A percentile compares a stretch with the other conserved stretches of the same genome.
Evolutionary conservation across 35 echinoderm and acorn worm genomes (phyloP).

Genomic region (Stichopus chloronotus): DNA sequence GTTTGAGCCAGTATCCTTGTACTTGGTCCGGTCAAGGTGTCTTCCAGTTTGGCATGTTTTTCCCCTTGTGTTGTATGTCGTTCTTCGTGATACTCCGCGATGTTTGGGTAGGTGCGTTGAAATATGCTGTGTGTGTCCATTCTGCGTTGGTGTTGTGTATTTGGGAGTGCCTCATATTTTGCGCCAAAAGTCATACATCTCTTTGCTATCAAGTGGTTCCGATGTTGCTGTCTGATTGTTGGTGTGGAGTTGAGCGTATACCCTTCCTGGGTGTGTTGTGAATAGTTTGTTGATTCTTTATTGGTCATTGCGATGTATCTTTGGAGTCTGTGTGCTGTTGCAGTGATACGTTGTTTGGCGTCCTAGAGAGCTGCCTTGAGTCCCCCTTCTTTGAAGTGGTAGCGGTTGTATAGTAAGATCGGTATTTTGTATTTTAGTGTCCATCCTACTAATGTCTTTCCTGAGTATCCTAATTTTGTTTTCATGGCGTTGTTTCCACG

Average conservation of each 20-base stretch:
- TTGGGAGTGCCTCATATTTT: background rate
- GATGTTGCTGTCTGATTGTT: background rate
- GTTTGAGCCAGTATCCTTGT: background rate
- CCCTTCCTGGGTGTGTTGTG: too few species aligned
- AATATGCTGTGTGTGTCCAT: background rate
- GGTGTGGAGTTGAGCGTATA: background rate
- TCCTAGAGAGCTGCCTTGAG: background rate
- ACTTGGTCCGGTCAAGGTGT: background rate
- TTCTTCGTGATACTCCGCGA: background rate
- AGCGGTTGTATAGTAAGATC: background rate
- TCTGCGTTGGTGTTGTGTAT: slow-evolving; percentile 7
- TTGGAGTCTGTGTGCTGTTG: background rate
- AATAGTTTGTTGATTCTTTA: too few species aligned
- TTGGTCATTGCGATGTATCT: slow-evolving; percentile 5
- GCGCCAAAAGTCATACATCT: background rate
- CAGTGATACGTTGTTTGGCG: background rate
- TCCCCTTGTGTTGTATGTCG: background rate
- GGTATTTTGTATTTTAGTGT: background rate
- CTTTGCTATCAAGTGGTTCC: background rate
- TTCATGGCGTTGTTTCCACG: too few species aligned
- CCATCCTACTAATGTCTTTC: too few species aligned
- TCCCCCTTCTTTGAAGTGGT: slow-evolving; percentile 7
- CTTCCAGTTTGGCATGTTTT: slow-evolving; percentile 30
- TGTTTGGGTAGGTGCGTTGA: background rate
- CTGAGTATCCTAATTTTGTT: too few species aligned